phyloP scores from a whole-genome alignment of 2,888 invertebrate species.

The Pantelozetes paolii region DNA sequence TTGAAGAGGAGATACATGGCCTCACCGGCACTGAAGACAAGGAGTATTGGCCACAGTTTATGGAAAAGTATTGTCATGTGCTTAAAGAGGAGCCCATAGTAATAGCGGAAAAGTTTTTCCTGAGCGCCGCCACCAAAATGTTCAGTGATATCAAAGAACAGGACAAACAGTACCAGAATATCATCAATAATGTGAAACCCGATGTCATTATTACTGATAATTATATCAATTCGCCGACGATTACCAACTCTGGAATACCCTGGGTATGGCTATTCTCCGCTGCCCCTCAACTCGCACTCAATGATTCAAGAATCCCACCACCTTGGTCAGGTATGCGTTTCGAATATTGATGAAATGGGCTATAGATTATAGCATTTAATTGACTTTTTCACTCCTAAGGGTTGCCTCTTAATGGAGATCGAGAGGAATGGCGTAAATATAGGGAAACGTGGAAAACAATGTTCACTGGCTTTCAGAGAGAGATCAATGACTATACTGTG shows the following conservation, averaged over 20 bases:
- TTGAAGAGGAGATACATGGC: slow-evolving; percentile 24
- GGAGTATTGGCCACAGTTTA: background rate
- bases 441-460: background rate
- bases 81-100: background rate
- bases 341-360: background rate
- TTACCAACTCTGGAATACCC: slow-evolving; percentile 28
- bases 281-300: background rate
- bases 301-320: background rate
- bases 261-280: slow-evolving; percentile 35
- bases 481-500: background rate
- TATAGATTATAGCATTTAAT: background rate
- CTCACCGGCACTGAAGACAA: background rate
- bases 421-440: background rate
- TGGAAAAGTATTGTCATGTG: background rate
- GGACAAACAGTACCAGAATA: background rate
- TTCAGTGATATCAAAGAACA: background rate
- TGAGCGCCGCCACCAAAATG: background rate
- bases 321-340: slow-evolving; percentile 1
- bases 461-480: background rate
- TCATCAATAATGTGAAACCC: slow-evolving; percentile 9
- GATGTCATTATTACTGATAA: slow-evolving; percentile 30
- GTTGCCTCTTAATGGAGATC: slow-evolving; percentile 1
- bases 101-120: background rate
- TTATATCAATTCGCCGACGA: slow-evolving; percentile 6
- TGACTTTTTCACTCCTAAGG: background rate